phyloP scores from a whole-genome alignment of 2,888 invertebrate genomes.

The Conomelus anceps region DNA sequence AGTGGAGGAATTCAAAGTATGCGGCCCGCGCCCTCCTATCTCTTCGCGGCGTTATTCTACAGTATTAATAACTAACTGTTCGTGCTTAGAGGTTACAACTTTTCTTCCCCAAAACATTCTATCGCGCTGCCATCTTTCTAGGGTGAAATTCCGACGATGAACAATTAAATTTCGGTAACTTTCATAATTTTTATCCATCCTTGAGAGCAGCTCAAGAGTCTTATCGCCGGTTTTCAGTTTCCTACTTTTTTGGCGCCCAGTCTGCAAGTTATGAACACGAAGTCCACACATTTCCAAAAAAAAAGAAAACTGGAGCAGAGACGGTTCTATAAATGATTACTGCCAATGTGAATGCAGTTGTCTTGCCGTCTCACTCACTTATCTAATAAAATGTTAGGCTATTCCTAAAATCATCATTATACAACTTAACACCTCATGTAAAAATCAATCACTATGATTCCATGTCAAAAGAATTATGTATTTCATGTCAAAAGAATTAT shows the following conservation, averaged over 20 bases:
- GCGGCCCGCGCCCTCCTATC: slow-evolving; percentile 1
- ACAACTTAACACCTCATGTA: no score
- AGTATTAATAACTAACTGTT: slow-evolving; percentile 5
- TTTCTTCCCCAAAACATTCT: neutral
- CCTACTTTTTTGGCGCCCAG: neutral
- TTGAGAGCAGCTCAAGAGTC: neutral
- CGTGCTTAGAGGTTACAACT: neutral
- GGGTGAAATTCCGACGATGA: neutral
- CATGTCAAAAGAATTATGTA: no score
- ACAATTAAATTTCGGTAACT: neutral
- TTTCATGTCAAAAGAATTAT: no score
- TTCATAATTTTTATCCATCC: neutral
- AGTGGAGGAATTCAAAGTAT: slow-evolving; percentile 7
- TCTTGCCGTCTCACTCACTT: no score
- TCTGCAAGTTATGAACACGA: neutral
- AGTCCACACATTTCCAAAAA: neutral
- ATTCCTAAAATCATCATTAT: no score
- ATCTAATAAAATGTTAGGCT: no score
- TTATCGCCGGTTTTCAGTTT: neutral
- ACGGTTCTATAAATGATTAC: neutral
- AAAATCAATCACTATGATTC: no score
- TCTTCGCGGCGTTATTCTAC: neutral
- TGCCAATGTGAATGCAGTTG: neutral
- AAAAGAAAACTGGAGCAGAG: neutral
- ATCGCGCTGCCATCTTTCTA: neutral